Base-by-base conservation (phyloP, 2,797 vertebrate species). In the Lacerta viridis region DNA sequence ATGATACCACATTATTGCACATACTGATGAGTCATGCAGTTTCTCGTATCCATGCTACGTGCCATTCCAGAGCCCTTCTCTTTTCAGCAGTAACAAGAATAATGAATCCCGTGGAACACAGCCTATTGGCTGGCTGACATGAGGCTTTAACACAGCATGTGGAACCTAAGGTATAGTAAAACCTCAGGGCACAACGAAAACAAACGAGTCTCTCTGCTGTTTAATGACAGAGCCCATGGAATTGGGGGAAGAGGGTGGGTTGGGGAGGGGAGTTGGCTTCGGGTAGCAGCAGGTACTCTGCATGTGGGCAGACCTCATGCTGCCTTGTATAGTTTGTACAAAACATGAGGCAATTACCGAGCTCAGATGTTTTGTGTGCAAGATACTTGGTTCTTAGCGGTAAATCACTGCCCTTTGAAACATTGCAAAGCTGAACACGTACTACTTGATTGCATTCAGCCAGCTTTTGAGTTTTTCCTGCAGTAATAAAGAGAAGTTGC, bases 401-500 rank as follows among this genome's bases (percentile, higher is more conserved):
- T 96, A 95, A 93, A 93, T 94, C 94, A 85, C 92, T 90, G 92
- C 68, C 91, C 93, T 93, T 75, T 81, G 95, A 81, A 93, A 84
- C 94, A 93, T 92, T 90, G 93, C 90, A 27, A 92, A 92, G 95
- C 94, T 69, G 59, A 94, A 88, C 96, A 95, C 94, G 85, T 94
- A 68, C 76, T 1, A 17, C 0, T 95, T 96, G 93, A 96, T 94
- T 95, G 95, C 91, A 84, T 94, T 96, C 96, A 61, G 43, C 90
- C 92, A 95, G 95, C 95, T 96, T 95, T 94, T 94, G 84, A 90
- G 93, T 94, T 93, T 93, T 92, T 92, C 50, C 96, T 96, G 95
- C 95, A 95, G 94, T 94, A 94, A 95, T 96, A 96, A 95, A 94
- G 93, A 94, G 96, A 93, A 93, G 94, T 91, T 89, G 93, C 89